phyloP scores from a whole-genome alignment of 2,888 invertebrate species.

The Ceraclea dissimilis region DNA sequence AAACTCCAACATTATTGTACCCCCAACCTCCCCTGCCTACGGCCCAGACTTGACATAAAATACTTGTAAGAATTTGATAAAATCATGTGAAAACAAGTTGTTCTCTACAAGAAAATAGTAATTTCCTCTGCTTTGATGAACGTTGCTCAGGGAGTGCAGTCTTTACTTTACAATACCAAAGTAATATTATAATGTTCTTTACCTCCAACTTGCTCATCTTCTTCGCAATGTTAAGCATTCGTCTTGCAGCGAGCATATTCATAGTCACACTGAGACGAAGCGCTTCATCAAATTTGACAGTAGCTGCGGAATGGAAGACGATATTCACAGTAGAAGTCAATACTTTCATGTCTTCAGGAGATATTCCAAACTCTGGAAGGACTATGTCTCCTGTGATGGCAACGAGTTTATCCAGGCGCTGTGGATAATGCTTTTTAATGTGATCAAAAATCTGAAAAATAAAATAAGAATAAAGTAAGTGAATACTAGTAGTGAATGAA shows the following conservation, averaged over 20 bases:
- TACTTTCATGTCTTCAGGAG: conserved; percentile 40
- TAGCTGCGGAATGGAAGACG: conserved; percentile 78
- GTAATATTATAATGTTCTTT: no score
- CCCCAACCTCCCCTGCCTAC: no score
- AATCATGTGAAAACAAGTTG: no score
- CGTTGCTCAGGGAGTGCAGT: no score
- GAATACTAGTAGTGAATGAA: background rate
- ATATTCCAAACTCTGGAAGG: conserved; percentile 51
- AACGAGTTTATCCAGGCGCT: conserved; percentile 54
- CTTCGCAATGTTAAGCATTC: conserved; percentile 62
- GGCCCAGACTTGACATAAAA: no score
- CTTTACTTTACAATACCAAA: no score
- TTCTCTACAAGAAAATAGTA: no score
- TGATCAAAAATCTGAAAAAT: conserved; percentile 52
- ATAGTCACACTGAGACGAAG: conserved; percentile 64
- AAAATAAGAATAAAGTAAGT: background rate
- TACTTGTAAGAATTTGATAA: no score
- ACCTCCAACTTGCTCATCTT: conserved; percentile 62
- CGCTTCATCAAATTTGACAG: conserved; percentile 73
- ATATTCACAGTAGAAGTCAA: conserved; percentile 50
- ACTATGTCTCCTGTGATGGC: conserved; percentile 59
- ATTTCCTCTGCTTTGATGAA: no score
- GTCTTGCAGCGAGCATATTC: conserved; percentile 67
- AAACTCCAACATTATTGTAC: no score
- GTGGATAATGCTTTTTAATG: conserved; percentile 48